Evolutionary conservation across 2,113 vertebrate genomes (phyloP), one percentile per base, ranked within the genome.

Genomic region (Mus spicilegus): DNA sequence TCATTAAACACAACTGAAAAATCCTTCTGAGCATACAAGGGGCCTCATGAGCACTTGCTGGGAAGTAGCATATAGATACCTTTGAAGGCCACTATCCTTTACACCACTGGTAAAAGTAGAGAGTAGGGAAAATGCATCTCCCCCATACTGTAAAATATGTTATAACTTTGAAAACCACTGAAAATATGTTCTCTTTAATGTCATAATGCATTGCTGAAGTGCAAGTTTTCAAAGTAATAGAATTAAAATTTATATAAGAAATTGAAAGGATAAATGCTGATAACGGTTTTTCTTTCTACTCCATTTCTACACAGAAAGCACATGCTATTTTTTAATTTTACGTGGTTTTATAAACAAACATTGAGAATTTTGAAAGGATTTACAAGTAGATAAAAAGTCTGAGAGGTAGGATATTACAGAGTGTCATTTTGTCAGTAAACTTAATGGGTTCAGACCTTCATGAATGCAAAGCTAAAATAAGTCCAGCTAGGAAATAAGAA

Each of bases 281-380:
- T 61, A 13, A 70, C 36, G 67, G 26, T 51, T 87, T 85, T 61
- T 30, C 39, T 69, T 72, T n/a, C 49, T 4, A 1, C 13, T 63
- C 9, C 7, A 22, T 63, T 69, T 72, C 39, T 65, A 61, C 63
- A 30, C 14, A 65, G 10, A 36, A 58, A 56, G 22, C 3, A 22
- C 46, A 42, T 12, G 7, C 75, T 75, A 17, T 26, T 54, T 54
- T 84, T 5, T 36, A n/a, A 89, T 28, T 56, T 84, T 46, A 87
- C 14, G 51, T 9, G 72, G 17, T n/a, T 91, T 11, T 84, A 16
- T 76, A 70, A 5, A 69, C 26, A 91, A 86, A 87, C 11, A 54
- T 11, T 58, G 24, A 81, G n/a, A 96, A 89, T 67, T 89, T 89
- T 89, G n/a, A 46, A 91, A 69, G 26, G 14, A 81, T 96, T 90